These are phyloP conservation scores for Cepaea nemoralis DNA, from an alignment of 1,140 invertebrate genomes.

Conservation along the genomic window DNA sequence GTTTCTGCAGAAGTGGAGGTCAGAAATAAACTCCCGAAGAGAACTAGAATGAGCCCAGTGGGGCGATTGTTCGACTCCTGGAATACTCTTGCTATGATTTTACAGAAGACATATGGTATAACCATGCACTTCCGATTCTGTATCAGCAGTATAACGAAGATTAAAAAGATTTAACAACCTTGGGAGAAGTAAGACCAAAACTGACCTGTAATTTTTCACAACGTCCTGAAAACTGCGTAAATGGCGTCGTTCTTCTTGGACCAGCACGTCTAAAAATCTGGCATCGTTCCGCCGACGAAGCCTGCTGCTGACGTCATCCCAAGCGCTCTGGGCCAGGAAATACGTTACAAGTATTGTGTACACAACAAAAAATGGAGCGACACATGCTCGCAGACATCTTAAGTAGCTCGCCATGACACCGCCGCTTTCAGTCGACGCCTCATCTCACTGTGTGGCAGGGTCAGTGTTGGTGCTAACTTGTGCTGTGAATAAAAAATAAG, in stretches of 20 bases:
- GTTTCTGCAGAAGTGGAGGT: too few species aligned
- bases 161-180: too few species aligned
- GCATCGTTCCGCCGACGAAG: background rate
- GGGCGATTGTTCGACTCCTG: too few species aligned
- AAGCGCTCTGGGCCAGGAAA: conserved; percentile 13
- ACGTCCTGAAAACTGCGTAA: conserved; percentile 29
- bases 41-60: too few species aligned
- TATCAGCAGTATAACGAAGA: too few species aligned
- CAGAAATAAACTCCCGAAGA: too few species aligned
- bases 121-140: too few species aligned
- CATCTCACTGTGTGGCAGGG: background rate
- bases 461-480: background rate
- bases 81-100: too few species aligned
- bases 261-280: conserved; percentile 22
- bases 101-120: too few species aligned
- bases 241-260: conserved; percentile 32
- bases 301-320: conserved; percentile 7
- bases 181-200: background rate
- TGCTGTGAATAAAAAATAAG: background rate
- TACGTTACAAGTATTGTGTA: conserved; percentile 27
- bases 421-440: background rate
- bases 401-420: conserved; percentile 16
- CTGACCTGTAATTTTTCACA: conserved; percentile 26
- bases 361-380: background rate
- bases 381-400: background rate